Base-by-base conservation (phyloP, 2,797 vertebrate genomes). In the Sebastes aleutianus region DNA sequence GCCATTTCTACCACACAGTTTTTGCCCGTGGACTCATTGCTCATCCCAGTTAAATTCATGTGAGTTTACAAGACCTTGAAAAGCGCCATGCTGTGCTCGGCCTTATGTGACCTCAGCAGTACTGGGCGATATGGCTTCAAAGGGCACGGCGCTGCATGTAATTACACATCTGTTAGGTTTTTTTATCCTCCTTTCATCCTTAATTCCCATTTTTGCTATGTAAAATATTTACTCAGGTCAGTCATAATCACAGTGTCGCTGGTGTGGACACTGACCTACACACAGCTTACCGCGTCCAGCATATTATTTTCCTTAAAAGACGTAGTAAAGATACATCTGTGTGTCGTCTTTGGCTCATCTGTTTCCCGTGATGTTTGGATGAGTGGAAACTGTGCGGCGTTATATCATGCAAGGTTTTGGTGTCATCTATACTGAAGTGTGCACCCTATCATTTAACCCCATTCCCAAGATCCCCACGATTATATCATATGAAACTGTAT, bases 151-250 rank as follows among this genome's bases (percentile, higher is more conserved):
- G 63, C 70, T 71, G 81, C 43, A 79, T 79, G 47, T 92, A 91
- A 90, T 89, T 93, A 89, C 80, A 89, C 61, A 85, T 88, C 69
- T 59, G 47, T 54, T 70, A 16, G 31, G 6, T 64, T 65, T 66
- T 85, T 80, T 84, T 36, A 67, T 86, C 34, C 73, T 75, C 16
- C 34, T 85, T 76, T 89, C 59, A 83, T 90, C 86, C 79, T 63
- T 85, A 74, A 78, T 81, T 84, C 64, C 26, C 47, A 50, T 80
- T 87, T 89, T 88, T 79, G 77, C 83, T 78, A 66, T 85, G 61
- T 86, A 31, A 88, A 89, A 92, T 89, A 90, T 95, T 93, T 88
- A 89, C 89, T 78, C 79, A 81, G 86, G 84, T 91, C 90, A 75
- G 83, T 83, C 34, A 43, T 93, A 89, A 94, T 92, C 59, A 90